Percentiles rank a stretch among this genome's conserved stretches.
phyloP scores from a whole-genome alignment of 2,797 vertebrate species.

The Garrulus glandarius region DNA sequence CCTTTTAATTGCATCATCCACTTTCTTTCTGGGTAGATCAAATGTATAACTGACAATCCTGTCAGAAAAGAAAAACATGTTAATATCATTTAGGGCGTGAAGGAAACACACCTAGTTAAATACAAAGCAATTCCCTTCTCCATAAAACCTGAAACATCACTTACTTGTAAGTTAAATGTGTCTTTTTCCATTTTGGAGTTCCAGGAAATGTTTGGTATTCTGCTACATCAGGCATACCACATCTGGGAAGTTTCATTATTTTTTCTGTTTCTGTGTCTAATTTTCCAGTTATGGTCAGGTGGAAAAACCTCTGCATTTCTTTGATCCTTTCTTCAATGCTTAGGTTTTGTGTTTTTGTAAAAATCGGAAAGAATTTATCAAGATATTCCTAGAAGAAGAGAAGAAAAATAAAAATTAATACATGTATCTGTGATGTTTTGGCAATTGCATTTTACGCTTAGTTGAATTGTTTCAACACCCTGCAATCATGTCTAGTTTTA shows the following conservation, averaged over 20 bases:
- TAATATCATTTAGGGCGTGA: background rate
- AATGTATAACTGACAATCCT: conserved; percentile 71
- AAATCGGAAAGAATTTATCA: conserved; percentile 70
- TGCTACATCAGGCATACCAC: conserved; percentile 79
- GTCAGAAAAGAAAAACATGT: background rate
- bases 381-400: conserved; percentile 74
- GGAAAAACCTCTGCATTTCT: conserved; percentile 84
- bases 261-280: conserved; percentile 64
- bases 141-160: background rate
- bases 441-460: background rate
- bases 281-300: conserved; percentile 78
- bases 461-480: background rate
- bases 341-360: background rate
- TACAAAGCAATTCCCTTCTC: background rate
- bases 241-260: conserved; percentile 77
- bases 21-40: conserved; percentile 25
- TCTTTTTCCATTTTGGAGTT: conserved; percentile 74
- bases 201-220: conserved; percentile 40
- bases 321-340: conserved; percentile 71
- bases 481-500: background rate
- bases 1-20: conserved; percentile 61
- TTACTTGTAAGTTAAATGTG: conserved; percentile 81
- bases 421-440: background rate
- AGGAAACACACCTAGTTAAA: background rate
- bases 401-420: background rate